Conservation (phyloP, 2,113 vertebrate species). For the Peromyscus leucopus region DNA sequence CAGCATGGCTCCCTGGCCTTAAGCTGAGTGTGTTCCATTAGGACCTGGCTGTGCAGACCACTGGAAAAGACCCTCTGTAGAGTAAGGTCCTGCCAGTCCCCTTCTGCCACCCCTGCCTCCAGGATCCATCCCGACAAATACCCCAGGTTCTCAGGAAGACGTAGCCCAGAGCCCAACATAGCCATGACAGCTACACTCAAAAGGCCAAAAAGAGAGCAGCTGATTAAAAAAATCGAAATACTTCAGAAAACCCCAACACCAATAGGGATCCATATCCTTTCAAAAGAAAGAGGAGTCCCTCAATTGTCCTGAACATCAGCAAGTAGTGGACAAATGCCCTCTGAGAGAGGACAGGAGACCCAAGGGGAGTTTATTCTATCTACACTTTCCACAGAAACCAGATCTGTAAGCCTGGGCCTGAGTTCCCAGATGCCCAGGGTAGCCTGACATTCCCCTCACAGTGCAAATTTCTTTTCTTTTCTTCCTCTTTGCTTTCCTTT, state of each 20-base stretch:
- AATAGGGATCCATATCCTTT: neutral
- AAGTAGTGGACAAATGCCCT: neutral
- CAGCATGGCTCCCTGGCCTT: conserved; percentile 94
- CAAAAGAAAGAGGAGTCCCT: neutral
- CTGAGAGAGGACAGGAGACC: neutral
- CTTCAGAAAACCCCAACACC: neutral
- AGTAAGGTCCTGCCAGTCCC: neutral
- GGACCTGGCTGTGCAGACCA: conserved; percentile 91
- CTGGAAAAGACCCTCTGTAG: conserved; percentile 60
- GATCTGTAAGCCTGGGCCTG: neutral
- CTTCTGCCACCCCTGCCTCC: neutral
- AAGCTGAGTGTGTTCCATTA: conserved; percentile 93
- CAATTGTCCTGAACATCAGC: neutral
- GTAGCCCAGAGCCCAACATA: accelerated
- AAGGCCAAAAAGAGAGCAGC: no score
- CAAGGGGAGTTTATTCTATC: neutral
- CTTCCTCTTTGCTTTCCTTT: no score
- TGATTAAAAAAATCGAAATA: neutral
- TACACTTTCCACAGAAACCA: neutral
- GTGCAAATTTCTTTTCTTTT: neutral
- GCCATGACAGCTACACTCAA: neutral
- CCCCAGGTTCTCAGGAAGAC: accelerated
- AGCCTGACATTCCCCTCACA: neutral
- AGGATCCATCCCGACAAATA: neutral
- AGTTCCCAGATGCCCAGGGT: neutral